Conservation (phyloP, 2,113 vertebrate genomes). For the Coregonus clupeaformis region DNA sequence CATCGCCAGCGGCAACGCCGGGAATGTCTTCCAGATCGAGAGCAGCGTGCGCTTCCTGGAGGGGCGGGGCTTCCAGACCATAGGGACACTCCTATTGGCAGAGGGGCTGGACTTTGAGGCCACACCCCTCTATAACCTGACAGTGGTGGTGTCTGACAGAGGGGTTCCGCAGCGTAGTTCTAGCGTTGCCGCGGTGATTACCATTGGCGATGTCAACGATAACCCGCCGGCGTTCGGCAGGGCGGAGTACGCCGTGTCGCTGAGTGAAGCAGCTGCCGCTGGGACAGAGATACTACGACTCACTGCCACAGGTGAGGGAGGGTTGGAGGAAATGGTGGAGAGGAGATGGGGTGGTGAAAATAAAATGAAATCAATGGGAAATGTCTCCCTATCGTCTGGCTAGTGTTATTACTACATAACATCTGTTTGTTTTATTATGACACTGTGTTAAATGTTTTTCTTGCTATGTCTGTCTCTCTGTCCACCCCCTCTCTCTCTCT, state of each 20-base stretch:
- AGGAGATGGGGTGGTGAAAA: too few species aligned
- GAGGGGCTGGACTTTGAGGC: constrained; percentile 90
- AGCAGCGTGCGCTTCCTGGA: constrained; percentile 81
- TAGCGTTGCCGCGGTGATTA: constrained; percentile 80
- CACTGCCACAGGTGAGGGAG: constrained; percentile 73
- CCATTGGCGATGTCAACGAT: constrained; percentile 86
- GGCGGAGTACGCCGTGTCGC: constrained; percentile 77
- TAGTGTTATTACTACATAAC: too few species aligned
- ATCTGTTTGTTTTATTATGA: too few species aligned
- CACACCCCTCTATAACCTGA: constrained; percentile 85
- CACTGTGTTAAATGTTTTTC: too few species aligned
- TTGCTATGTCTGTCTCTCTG: too few species aligned
- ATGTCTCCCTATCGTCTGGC: too few species aligned
- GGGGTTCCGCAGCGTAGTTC: constrained; percentile 86
- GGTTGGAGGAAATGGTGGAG: too few species aligned
- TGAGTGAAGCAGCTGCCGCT: constrained; percentile 79
- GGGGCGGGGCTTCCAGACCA: constrained; percentile 77
- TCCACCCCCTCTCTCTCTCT: too few species aligned
- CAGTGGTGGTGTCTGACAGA: constrained; percentile 85
- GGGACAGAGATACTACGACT: constrained; percentile 88
- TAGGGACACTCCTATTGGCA: constrained; percentile 85
- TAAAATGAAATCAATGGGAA: too few species aligned
- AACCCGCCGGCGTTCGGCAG: constrained; percentile 86
- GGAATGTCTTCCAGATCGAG: constrained; percentile 92
- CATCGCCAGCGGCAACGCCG: constrained; percentile 85